These are phyloP conservation scores for Oligia fasciuncula DNA, from an alignment of 2,888 invertebrate genomes.

Conservation along the genomic window DNA sequence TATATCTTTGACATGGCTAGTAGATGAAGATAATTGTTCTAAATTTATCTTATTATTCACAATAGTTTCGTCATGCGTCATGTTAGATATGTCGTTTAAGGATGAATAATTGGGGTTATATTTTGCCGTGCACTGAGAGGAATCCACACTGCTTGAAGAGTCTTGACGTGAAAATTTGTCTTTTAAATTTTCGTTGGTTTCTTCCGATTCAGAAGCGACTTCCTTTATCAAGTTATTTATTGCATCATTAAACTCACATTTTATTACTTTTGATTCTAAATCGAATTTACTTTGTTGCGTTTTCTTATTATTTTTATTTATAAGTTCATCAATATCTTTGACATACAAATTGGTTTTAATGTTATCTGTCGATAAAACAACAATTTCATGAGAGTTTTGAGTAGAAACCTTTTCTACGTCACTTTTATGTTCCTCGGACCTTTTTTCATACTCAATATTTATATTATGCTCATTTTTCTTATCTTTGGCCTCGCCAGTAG, in stretches of 20 bases:
- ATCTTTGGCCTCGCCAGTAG: conserved; percentile 5
- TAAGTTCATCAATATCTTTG: conserved; percentile 76
- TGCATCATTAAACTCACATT: conserved; percentile 87
- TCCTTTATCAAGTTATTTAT: conserved; percentile 87
- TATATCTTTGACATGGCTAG: conserved; percentile 85
- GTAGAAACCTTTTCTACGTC: conserved; percentile 27
- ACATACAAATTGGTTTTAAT: conserved; percentile 84
- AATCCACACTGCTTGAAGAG: conserved; percentile 91
- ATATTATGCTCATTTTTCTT: conserved; percentile 42
- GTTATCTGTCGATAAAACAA: conserved; percentile 82
- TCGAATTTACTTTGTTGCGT: conserved; percentile 71
- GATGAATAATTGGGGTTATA: conserved; percentile 91
- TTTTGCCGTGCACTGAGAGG: conserved; percentile 93
- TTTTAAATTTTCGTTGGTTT: conserved; percentile 73
- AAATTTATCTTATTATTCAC: conserved; percentile 68
- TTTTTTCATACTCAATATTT: conserved; percentile 49
- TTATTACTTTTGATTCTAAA: conserved; percentile 85
- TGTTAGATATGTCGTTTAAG: conserved; percentile 90
- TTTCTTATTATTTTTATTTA: conserved; percentile 40
- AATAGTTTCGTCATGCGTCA: conserved; percentile 85
- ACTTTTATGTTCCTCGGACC: conserved; percentile 22
- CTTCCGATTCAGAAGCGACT: conserved; percentile 83
- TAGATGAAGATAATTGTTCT: conserved; percentile 65
- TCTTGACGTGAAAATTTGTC: conserved; percentile 87
- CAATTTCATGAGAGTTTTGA: conserved; percentile 78